These are phyloP conservation scores for Forbesichthys agassizii DNA, from an alignment of 2,113 vertebrate species.

Conservation along the genomic window DNA sequence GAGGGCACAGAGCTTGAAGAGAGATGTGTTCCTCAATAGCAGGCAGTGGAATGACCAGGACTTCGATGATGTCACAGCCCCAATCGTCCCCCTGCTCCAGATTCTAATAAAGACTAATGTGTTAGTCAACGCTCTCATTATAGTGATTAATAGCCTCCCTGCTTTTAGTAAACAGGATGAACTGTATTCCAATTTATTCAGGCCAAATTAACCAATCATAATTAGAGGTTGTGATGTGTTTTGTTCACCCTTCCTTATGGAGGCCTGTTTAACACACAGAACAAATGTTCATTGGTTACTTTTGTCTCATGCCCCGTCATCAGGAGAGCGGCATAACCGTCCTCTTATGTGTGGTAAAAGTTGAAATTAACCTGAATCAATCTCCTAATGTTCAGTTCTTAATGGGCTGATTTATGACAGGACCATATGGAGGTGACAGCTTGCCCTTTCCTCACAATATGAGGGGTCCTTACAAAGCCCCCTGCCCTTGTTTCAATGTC, in stretches of 20 bases:
- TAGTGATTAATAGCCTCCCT: conserved; percentile 68
- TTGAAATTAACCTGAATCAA: conserved; percentile 27
- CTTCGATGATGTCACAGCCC: conserved; percentile 2
- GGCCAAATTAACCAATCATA: conserved; percentile 65
- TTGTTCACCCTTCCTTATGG: conserved; percentile 23
- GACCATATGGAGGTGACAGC: background rate
- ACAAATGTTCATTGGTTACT: conserved; percentile 41
- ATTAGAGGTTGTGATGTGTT: conserved; percentile 55
- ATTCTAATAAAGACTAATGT: conserved; percentile 69
- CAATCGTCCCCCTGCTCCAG: conserved; percentile 14
- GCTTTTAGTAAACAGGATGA: conserved; percentile 63
- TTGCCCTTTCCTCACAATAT: conserved; percentile 8
- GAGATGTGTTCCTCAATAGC: conserved; percentile 3
- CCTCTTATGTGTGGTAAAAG: conserved; percentile 1
- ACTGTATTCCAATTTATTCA: conserved; percentile 62
- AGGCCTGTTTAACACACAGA: conserved; percentile 30
- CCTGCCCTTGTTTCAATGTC: conserved; percentile 43
- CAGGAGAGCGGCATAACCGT: conserved; percentile 25
- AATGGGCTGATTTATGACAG: conserved; percentile 37
- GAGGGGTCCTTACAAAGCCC: conserved; percentile 9
- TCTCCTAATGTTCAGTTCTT: conserved; percentile 30
- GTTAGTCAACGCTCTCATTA: conserved; percentile 67
- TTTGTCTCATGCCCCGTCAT: conserved; percentile 25
- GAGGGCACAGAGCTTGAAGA: background rate
- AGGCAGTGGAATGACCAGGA: conserved; percentile 26